Evolutionary conservation across 2,113 vertebrate genomes (phyloP), one percentile per base, ranked within the genome.

Genomic region (Chrysemys picta): DNA sequence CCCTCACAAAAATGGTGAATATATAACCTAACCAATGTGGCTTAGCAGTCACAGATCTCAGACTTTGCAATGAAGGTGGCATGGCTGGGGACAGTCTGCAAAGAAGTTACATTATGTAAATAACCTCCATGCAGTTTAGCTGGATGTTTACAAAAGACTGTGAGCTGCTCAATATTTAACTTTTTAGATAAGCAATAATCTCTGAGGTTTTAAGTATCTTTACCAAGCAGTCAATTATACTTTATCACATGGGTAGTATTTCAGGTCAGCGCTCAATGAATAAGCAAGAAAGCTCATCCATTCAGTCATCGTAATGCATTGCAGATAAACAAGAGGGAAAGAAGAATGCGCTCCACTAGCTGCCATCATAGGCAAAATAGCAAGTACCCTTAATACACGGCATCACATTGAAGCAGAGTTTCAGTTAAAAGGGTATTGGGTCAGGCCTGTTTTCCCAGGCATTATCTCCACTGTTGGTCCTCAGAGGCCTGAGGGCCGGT

Each of bases 321-420:
- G 91, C 62, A 27, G 65, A 53, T 27, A 82, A 42, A 86, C 88
- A 57, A 2, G 87, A 87, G 57, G 80, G 96, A 93, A 87, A 89
- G 56, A 59, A 82, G 35, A 93, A 75, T 79, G 3, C 56, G 82
- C 53, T 11, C 82, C 81, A 75, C 89, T 35, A 75, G 78, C 65
- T 76, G 54, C 75, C 72, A 75, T 52, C 89, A 91, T 24, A 92
- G 76, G 82, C 65, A 89, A 72, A 88, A 91, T 49, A 89, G 54
- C 53, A 93, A 92, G 82, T 89, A 78, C 42, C 89, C 81, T 94
- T 88, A 91, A 93, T 93, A 1, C 2, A 6, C 87, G 84, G 53
- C 35, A 89, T 38, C 35, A 10, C 13, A 69, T 82, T 82, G 21
- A n/a, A 90, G 54, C 93, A 90, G 45, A 19, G 52, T 75, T 54